Evolutionary conservation across 2,113 vertebrate genomes (phyloP).

Genomic region (Lophochroa leadbeateri): DNA sequence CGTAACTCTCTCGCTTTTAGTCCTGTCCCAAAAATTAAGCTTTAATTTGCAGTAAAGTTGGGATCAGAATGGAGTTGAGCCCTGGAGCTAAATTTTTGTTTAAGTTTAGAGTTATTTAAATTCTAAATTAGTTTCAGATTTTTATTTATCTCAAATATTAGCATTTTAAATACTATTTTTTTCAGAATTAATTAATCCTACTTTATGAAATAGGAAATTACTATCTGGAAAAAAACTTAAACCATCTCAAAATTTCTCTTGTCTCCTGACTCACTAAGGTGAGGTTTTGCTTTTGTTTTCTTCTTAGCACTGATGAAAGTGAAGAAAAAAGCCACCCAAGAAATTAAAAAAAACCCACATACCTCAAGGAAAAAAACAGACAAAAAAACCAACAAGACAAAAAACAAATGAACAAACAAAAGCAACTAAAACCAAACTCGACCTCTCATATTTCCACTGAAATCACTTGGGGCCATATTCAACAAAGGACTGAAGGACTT

Average conservation of each 20-base stretch:
- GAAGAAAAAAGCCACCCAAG: neutral
- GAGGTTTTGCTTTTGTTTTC: neutral
- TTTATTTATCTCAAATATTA: neutral
- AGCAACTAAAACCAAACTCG: neutral
- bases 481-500: neutral
- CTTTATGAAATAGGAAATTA: neutral
- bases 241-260: neutral
- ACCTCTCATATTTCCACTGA: neutral
- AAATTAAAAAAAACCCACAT: neutral
- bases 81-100: neutral
- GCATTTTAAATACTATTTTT: neutral
- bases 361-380: rapidly evolving
- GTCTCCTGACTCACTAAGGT: neutral
- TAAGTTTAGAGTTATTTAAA: neutral
- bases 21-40: neutral
- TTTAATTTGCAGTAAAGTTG: neutral
- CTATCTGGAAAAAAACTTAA: neutral
- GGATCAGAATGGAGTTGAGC: neutral
- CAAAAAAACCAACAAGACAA: too few species aligned
- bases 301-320: neutral
- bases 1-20: neutral
- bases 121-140: neutral
- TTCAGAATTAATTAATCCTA: neutral
- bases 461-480: neutral
- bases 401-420: neutral